Percentiles rank a stretch among this genome's conserved stretches.
phyloP scores from a whole-genome alignment of 2,797 vertebrate genomes.

The Meda fulgida region DNA sequence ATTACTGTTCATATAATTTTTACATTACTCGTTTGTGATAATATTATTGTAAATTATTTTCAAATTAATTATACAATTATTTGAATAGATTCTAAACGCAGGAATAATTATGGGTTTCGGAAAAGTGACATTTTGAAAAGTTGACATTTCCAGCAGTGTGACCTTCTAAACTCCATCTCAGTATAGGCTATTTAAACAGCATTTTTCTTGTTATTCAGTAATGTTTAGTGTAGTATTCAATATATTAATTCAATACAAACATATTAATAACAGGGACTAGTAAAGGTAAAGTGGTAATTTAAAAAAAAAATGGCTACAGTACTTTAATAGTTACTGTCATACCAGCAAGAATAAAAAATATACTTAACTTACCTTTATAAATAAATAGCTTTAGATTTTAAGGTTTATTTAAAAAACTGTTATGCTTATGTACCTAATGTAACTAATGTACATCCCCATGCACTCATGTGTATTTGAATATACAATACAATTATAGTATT shows the following conservation, averaged over 20 bases:
- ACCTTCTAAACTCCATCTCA: background rate
- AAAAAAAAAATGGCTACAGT: background rate
- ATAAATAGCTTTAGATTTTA: background rate
- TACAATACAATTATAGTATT: background rate
- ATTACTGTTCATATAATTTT: too few relatives aligned
- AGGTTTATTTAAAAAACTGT: background rate
- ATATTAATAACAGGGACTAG: background rate
- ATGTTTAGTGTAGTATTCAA: background rate
- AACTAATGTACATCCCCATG: background rate
- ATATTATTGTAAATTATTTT: rapidly evolving
- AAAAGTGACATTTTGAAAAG: background rate
- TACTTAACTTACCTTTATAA: background rate
- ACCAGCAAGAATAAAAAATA: background rate
- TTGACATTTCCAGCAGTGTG: background rate
- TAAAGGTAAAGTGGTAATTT: background rate
- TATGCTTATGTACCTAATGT: too few relatives aligned
- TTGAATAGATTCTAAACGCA: background rate
- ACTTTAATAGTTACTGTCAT: background rate
- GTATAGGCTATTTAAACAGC: background rate
- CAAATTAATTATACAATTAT: background rate
- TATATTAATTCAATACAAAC: background rate
- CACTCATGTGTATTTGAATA: background rate
- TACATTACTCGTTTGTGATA: background rate
- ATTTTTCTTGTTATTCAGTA: background rate
- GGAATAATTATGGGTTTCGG: background rate